phyloP scores from a whole-genome alignment of 2,888 invertebrate species.

The Morinoia aosen region DNA sequence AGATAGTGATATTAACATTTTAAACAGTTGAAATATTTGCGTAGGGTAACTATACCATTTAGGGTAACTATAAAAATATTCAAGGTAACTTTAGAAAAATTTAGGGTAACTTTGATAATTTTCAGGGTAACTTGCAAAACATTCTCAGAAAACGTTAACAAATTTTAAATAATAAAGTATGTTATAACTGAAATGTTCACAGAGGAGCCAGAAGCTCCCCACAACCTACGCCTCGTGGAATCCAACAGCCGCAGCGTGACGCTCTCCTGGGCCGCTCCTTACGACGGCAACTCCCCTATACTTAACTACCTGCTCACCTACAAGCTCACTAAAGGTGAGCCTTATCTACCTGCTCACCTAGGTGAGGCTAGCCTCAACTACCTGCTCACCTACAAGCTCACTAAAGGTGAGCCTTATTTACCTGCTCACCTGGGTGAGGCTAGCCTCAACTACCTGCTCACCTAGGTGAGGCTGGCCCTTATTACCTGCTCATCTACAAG shows the following conservation, averaged over 20 bases:
- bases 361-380: conserved; percentile 61
- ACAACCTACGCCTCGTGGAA: conserved; percentile 71
- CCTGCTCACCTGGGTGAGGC: neutral
- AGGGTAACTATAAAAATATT: neutral
- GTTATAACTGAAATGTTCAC: no score
- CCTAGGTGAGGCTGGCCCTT: neutral
- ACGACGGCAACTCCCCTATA: conserved; percentile 71
- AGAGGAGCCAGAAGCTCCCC: neutral
- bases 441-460: neutral
- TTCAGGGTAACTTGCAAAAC: no score
- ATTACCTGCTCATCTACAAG: neutral
- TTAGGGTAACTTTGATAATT: no score
- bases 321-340: conserved; percentile 68
- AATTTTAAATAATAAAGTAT: no score
- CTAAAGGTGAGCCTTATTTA: no score
- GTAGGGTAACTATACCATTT: no score
- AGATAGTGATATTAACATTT: no score
- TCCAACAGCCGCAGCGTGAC: conserved; percentile 71
- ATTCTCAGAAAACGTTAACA: no score
- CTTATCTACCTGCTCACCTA: conserved; percentile 72
- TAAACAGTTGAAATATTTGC: no score
- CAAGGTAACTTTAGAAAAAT: no score
- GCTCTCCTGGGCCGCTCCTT: conserved; percentile 72
- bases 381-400: no score
- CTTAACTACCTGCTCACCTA: conserved; percentile 72